Conservation (phyloP, 2,888 invertebrate species). For the Lithophane semibrunnea region DNA sequence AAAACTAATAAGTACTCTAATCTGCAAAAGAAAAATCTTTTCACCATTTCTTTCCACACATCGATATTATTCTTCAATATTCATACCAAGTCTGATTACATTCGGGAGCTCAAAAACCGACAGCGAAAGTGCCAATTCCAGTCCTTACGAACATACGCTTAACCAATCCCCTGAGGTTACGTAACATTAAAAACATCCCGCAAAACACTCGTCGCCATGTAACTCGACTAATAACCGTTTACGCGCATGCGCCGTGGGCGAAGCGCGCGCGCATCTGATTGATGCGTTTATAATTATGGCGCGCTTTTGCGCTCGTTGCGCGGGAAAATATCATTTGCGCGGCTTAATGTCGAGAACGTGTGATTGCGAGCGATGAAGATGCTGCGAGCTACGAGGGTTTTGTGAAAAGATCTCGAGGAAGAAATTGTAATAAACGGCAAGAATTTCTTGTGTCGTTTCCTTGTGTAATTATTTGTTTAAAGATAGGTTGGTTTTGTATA, state of each 20-base stretch:
- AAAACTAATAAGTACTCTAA: not conserved
- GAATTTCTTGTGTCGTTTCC: not conserved
- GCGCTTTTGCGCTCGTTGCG: conserved; percentile 80
- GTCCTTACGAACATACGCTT: conserved; percentile 56
- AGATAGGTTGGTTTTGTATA: not conserved
- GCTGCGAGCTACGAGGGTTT: conserved; percentile 46
- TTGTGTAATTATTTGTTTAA: conserved; percentile 7
- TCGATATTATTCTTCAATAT: too few relatives aligned
- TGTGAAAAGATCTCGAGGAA: not conserved
- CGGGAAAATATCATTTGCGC: conserved; percentile 85
- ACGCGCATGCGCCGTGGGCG: conserved; percentile 74
- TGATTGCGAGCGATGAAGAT: conserved; percentile 58
- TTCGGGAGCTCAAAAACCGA: conserved; percentile 13
- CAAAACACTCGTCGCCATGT: conserved; percentile 70
- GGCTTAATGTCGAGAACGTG: conserved; percentile 58
- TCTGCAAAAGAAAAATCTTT: not conserved
- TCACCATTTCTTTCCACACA: not conserved
- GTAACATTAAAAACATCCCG: conserved; percentile 68
- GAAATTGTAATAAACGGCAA: not conserved
- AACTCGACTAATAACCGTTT: conserved; percentile 83
- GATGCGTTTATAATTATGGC: conserved; percentile 89
- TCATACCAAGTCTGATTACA: conserved; percentile 2
- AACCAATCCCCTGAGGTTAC: conserved; percentile 61
- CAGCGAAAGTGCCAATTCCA: conserved; percentile 50
- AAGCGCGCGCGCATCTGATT: conserved; percentile 83